These are phyloP conservation scores for Dasypogon diadema DNA, from an alignment of 2,888 invertebrate genomes.

Conservation along the genomic window DNA sequence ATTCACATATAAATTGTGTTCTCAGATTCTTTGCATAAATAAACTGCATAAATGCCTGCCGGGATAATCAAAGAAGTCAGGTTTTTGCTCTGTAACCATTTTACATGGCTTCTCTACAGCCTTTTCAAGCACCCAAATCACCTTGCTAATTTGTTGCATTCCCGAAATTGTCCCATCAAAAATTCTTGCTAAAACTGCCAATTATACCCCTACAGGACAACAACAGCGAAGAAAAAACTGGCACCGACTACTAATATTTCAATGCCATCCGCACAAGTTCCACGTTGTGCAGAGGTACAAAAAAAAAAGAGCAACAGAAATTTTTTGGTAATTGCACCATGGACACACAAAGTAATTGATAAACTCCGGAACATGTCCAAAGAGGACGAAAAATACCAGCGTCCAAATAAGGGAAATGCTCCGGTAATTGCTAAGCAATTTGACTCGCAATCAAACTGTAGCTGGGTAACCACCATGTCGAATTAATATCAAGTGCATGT, in stretches of 20 bases:
- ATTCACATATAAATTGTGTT: too few species aligned
- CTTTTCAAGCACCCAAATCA: neutral
- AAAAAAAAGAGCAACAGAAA: neutral
- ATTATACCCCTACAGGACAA: neutral
- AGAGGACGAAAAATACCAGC: neutral
- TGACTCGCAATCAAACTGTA: conserved; percentile 42
- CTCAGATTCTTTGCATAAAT: too few species aligned
- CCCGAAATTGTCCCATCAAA: neutral
- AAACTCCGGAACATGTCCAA: neutral
- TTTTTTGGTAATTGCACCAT: conserved; percentile 23
- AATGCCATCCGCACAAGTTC: conserved; percentile 4
- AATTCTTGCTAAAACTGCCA: neutral
- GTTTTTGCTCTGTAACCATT: too few species aligned
- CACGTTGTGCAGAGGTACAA: neutral
- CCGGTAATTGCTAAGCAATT: conserved; percentile 45
- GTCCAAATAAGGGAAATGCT: conserved; percentile 39
- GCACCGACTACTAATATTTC: neutral
- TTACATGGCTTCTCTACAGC: too few species aligned
- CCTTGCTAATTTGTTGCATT: neutral
- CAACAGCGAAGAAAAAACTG: too few species aligned
- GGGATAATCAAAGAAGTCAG: too few species aligned
- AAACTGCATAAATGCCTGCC: too few species aligned
- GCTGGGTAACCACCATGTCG: conserved; percentile 33
- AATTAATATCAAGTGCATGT: conserved; percentile 44
- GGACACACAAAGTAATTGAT: conserved; percentile 26